A percentile compares a stretch with the other conserved stretches of the same genome.
These are phyloP conservation scores for Acomys russatus DNA, from an alignment of 2,797 vertebrate genomes.

Conservation along the genomic window DNA sequence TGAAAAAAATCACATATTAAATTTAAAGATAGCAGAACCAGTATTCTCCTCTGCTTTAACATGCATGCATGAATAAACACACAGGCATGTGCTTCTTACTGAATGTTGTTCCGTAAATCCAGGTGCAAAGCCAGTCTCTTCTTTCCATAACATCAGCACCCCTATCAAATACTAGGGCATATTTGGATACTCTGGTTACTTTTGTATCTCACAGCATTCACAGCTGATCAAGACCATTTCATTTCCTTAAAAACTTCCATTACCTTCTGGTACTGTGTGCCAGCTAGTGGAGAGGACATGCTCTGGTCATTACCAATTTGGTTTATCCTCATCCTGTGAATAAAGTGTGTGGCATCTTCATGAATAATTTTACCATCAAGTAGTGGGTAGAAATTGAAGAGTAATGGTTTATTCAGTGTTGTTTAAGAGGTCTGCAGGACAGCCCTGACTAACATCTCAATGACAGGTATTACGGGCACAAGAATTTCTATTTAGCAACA, in stretches of 20 bases:
- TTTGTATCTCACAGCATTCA: neutral
- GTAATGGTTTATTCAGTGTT: neutral
- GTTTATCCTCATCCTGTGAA: neutral
- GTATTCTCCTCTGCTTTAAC: conserved; percentile 68
- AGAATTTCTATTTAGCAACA: neutral
- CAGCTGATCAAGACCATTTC: neutral
- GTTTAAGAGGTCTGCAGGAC: neutral
- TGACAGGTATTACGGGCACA: neutral
- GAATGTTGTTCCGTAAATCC: neutral
- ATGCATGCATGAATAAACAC: conserved; percentile 29
- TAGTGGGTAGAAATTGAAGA: neutral
- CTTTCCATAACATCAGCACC: neutral
- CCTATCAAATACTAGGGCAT: neutral
- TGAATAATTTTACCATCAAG: neutral
- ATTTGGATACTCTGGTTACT: neutral
- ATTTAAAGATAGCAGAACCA: conserved; percentile 69
- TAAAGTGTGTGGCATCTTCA: neutral
- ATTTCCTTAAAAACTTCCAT: neutral
- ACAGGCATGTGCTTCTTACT: neutral
- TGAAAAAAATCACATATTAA: conserved; percentile 53
- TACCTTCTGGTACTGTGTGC: no score
- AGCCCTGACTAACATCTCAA: neutral
- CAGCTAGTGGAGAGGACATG: neutral
- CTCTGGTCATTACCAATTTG: neutral
- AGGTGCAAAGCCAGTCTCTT: neutral